Conservation (phyloP, 2,113 vertebrate genomes). For the Pterocles orientalis region DNA sequence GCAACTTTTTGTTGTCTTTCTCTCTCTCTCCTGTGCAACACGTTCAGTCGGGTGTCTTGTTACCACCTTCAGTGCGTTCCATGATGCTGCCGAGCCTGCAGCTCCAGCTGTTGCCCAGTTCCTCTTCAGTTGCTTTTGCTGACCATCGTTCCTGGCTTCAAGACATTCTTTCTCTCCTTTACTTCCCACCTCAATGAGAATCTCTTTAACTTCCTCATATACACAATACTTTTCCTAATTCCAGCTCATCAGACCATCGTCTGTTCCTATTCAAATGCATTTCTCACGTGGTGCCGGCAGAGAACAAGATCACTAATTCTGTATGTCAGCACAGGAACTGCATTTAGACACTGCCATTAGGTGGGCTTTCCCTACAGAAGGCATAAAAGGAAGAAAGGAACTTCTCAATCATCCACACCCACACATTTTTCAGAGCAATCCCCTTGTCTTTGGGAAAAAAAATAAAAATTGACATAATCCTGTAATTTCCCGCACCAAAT, state of each 20-base stretch:
- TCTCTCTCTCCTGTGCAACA: not conserved
- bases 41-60: not conserved
- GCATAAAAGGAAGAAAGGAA: not conserved
- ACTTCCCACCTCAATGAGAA: not conserved
- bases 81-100: fast-evolving
- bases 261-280: not conserved
- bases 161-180: not conserved
- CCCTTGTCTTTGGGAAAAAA: not conserved
- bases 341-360: not conserved
- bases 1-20: not conserved
- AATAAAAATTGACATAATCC: not conserved
- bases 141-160: not conserved
- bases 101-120: not conserved
- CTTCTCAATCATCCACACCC: not conserved
- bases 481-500: not conserved
- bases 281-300: not conserved
- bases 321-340: not conserved
- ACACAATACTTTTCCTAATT: not conserved
- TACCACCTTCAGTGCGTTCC: not conserved
- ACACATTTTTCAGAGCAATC: not conserved
- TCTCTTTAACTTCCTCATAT: not conserved
- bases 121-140: not conserved
- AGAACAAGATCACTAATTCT: not conserved
- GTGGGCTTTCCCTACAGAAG: not conserved
- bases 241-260: not conserved